Percentiles rank a stretch among this genome's conserved stretches.
Conservation (phyloP, 30 jellyfish, hydroid and myxozoan genomes). For the Cassiopea andromeda region DNA sequence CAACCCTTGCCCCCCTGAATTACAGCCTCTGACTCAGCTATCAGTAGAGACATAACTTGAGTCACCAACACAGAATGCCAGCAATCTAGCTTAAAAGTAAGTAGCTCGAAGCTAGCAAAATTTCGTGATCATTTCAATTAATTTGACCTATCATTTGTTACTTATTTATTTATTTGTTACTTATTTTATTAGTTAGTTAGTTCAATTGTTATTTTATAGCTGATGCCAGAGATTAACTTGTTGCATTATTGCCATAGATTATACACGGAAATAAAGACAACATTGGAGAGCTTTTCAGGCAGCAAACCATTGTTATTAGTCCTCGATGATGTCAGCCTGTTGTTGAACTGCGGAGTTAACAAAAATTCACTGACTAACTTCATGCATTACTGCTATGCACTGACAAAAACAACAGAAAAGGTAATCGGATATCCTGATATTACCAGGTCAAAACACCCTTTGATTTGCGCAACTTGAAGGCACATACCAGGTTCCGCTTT, state of each 20-base stretch:
- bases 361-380: slow-evolving; percentile 32
- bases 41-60: too few relatives aligned
- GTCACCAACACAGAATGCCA: too few relatives aligned
- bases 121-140: too few relatives aligned
- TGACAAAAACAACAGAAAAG: not conserved
- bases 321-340: slow-evolving; percentile 35
- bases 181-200: too few relatives aligned
- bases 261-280: slow-evolving; percentile 1
- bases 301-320: slow-evolving; percentile 20
- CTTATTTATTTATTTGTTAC: too few relatives aligned
- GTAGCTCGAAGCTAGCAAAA: too few relatives aligned
- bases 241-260: not conserved
- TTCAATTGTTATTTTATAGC: too few relatives aligned
- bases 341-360: slow-evolving; percentile 27
- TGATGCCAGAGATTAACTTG: not conserved
- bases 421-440: not conserved
- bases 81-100: too few relatives aligned
- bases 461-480: not conserved
- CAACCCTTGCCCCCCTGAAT: too few relatives aligned
- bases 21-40: too few relatives aligned
- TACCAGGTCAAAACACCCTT: not conserved
- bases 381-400: slow-evolving; percentile 35
- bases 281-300: not conserved
- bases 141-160: too few relatives aligned
- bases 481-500: not conserved